Evolutionary conservation across 2,113 vertebrate genomes (phyloP).

Genomic region (Empidonax traillii): DNA sequence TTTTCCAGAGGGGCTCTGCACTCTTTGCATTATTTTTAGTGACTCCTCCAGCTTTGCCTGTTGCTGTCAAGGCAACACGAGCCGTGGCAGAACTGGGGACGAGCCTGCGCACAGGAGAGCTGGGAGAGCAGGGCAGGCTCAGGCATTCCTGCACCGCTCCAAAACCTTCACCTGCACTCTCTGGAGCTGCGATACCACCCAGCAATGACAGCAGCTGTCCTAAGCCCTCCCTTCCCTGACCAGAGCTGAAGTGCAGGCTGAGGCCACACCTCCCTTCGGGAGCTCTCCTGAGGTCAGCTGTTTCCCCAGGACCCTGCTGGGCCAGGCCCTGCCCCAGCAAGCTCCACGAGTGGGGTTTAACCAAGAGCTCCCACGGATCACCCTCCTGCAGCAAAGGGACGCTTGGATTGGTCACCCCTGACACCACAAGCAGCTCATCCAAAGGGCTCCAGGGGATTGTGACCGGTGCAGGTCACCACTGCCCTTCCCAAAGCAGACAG

Average conservation of each 20-base stretch:
- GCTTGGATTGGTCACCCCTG: accelerated
- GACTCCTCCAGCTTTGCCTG: not conserved
- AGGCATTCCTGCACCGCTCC: not conserved
- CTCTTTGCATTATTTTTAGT: not conserved
- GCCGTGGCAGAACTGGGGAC: not conserved
- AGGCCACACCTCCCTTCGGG: not conserved
- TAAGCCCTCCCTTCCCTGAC: not conserved
- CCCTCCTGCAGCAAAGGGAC: not conserved
- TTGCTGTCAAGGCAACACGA: not conserved
- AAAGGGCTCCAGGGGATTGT: not conserved
- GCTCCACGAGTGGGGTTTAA: accelerated
- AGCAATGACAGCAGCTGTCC: not conserved
- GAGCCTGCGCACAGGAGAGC: not conserved
- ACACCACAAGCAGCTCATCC: not conserved
- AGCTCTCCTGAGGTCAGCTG: not conserved
- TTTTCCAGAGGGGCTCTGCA: not conserved
- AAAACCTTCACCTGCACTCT: not conserved
- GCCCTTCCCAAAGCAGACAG: not conserved
- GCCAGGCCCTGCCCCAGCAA: not conserved
- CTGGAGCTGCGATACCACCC: accelerated
- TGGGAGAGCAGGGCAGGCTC: not conserved
- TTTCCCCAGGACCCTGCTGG: not conserved
- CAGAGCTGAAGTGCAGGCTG: accelerated
- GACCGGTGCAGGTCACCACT: not conserved
- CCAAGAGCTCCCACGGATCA: not conserved